A percentile compares a stretch with the other conserved stretches of the same genome.
Evolutionary conservation across 2,113 vertebrate species (phyloP).

Genomic region (Puffinus mauretanicus): DNA sequence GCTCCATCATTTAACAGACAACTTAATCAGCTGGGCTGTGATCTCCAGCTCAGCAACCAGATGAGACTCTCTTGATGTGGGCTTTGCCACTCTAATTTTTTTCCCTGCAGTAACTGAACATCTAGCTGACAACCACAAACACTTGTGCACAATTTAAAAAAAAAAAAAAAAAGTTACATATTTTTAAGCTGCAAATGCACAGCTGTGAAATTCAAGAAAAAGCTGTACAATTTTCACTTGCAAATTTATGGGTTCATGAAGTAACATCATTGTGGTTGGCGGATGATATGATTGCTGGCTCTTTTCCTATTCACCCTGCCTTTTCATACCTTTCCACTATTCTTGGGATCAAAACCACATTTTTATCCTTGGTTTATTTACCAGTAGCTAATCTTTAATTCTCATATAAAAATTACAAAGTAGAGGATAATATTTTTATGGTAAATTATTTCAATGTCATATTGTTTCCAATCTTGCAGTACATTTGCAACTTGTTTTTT

Average conservation of each 20-base stretch:
- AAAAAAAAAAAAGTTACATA: slow-evolving; percentile 35
- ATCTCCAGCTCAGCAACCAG: slow-evolving; percentile 49
- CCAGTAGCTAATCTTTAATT: background rate
- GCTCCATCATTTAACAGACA: slow-evolving; percentile 39
- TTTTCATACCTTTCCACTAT: slow-evolving; percentile 55
- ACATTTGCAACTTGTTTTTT: background rate
- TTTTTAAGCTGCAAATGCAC: slow-evolving; percentile 69
- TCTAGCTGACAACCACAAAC: slow-evolving; percentile 61
- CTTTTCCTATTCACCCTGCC: slow-evolving; percentile 41
- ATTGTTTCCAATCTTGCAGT: background rate
- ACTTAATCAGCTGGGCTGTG: slow-evolving; percentile 52
- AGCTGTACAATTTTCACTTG: slow-evolving; percentile 70
- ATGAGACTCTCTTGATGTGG: slow-evolving; percentile 28
- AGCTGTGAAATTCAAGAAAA: slow-evolving; percentile 68
- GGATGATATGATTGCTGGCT: slow-evolving; percentile 52
- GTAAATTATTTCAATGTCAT: background rate
- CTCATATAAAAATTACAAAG: background rate
- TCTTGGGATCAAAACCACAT: slow-evolving; percentile 7
- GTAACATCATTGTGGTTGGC: slow-evolving; percentile 53
- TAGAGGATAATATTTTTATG: background rate
- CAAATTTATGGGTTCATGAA: slow-evolving; percentile 72
- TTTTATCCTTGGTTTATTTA: slow-evolving; percentile 14
- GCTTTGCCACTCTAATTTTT: slow-evolving; percentile 16
- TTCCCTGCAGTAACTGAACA: slow-evolving; percentile 34
- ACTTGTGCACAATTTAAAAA: slow-evolving; percentile 36